These are phyloP conservation scores for Lobophora halterata DNA, from an alignment of 2,888 invertebrate species.

Conservation along the genomic window DNA sequence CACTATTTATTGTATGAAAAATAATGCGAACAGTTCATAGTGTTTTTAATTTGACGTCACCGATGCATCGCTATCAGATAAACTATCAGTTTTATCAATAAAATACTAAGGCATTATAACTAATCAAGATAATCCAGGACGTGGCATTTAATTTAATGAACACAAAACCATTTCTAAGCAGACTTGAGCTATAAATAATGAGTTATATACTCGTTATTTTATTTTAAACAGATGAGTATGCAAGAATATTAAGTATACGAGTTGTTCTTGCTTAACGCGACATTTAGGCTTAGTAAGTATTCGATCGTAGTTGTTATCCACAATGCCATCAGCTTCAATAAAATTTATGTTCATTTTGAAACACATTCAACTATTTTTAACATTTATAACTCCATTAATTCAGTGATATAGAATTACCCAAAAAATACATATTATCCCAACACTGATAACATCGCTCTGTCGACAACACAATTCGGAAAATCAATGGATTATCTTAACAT, in stretches of 20 bases:
- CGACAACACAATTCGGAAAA: slow-evolving; percentile 35
- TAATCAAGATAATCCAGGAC: too few relatives aligned
- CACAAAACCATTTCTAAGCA: too few relatives aligned
- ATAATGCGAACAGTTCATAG: neutral
- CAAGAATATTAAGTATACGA: too few relatives aligned
- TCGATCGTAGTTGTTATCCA: slow-evolving; percentile 3
- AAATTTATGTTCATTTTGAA: slow-evolving; percentile 5
- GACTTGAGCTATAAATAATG: too few relatives aligned
- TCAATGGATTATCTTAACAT: slow-evolving; percentile 52
- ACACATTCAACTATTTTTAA: neutral
- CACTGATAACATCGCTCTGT: slow-evolving; percentile 2
- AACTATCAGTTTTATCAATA: slow-evolving; percentile 10
- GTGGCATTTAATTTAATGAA: too few relatives aligned
- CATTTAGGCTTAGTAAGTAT: slow-evolving; percentile 7
- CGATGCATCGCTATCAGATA: slow-evolving; percentile 7
- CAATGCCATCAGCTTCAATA: slow-evolving; percentile 3
- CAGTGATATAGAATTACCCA: neutral
- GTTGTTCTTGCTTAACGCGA: slow-evolving; percentile 3
- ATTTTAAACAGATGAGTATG: neutral
- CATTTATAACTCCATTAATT: too few relatives aligned
- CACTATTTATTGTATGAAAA: too few relatives aligned
- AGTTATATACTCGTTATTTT: too few relatives aligned
- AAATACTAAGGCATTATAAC: too few relatives aligned
- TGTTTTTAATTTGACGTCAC: slow-evolving; percentile 2
- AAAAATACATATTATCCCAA: neutral